phyloP scores from a whole-genome alignment of 1,140 invertebrate genomes.

The Apis cerana region DNA sequence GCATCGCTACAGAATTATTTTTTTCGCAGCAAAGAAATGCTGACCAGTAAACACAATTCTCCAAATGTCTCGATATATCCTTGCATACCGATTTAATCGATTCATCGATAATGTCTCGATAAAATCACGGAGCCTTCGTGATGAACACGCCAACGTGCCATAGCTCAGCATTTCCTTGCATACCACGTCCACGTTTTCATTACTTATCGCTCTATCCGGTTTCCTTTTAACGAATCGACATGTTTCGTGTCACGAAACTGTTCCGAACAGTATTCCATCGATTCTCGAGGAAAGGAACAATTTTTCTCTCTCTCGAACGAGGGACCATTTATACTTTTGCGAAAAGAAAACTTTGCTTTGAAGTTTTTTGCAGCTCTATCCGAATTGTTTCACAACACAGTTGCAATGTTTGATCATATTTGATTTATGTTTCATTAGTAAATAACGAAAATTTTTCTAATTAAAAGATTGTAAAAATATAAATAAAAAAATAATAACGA shows the following conservation, averaged over 20 bases:
- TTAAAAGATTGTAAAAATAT: no score
- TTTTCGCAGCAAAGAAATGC: background rate
- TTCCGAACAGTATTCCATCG: conserved; percentile 3
- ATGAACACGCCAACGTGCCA: conserved; percentile 5
- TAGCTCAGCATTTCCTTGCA: background rate
- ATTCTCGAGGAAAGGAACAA: background rate
- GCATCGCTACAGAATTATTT: background rate
- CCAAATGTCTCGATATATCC: background rate
- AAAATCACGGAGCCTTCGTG: background rate
- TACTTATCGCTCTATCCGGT: background rate
- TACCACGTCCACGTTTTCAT: background rate
- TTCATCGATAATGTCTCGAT: background rate
- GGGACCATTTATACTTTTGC: no score
- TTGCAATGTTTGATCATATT: no score
- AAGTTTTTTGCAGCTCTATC: no score
- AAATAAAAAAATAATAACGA: background rate
- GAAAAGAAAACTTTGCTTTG: no score
- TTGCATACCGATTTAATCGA: background rate
- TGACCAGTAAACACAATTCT: background rate
- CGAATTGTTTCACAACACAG: no score
- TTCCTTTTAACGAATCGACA: background rate
- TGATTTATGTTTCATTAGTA: no score
- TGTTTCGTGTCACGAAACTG: conserved; percentile 23
- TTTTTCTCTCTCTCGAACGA: background rate
- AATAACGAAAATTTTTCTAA: no score